Evolutionary conservation across 2,888 invertebrate genomes (phyloP), one percentile per base, ranked within the genome.

Genomic region (Serrognathus titanus): DNA sequence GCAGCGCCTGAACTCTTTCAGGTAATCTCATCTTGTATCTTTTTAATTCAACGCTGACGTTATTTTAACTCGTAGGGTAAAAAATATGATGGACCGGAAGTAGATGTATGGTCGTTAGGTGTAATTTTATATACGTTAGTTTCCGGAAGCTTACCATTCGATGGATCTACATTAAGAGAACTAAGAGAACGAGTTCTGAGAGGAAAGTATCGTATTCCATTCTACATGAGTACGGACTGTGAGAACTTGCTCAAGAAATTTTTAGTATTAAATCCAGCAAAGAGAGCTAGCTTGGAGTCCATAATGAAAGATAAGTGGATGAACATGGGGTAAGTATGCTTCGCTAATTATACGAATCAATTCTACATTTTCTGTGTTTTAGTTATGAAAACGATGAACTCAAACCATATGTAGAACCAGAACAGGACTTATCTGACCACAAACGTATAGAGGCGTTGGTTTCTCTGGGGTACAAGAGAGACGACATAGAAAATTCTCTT

Each of bases 191-290:
- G 99, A 66, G 99, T 99, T 68, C 86, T 99, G 69, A 85, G 98
- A 69, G 99, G 99, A 69, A 99, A 99, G 82, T 99, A 99, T 82
- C 90, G 99, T 80, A 99, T 99, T 81, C 99, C 99, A 60, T 99
- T 99, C 86, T 99, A 99, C 85, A 99, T 99, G 99, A 98, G 98
- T 65, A 99, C 98, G 68, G 99, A 99, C 83, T 99, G 99, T 82
- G 99, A 99, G 84, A 97, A 96, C 81, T 86, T 99, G 71, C 86
- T 99, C 72, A 98, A 98, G 83, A 99, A 99, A 84, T 99, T 99
- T 85, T 86, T 99, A 75, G 98, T 99, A 72, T 87, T 99, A 78
- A 99, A 98, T 83, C 99, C 99, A 67, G 90, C 91, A 70, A 97
- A 97, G 82, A 85, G 99, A 71, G 95, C 96, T 70, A 94, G 95